Conservation (phyloP, 1,140 invertebrate genomes). For the Mamestra configurata region DNA sequence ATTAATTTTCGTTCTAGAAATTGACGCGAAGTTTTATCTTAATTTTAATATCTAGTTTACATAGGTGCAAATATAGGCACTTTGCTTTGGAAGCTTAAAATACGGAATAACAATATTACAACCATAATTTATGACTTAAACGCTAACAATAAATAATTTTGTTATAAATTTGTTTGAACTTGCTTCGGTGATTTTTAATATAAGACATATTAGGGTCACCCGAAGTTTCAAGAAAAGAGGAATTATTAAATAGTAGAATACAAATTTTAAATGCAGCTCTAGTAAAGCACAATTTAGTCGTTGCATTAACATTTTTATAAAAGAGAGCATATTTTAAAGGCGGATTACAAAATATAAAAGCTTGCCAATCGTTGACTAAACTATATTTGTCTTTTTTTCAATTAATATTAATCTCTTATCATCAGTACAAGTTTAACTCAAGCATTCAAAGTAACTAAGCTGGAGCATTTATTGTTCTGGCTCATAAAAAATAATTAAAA, state of each 20-base stretch:
- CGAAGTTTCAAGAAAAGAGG: neutral
- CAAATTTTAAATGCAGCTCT: neutral
- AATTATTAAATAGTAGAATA: neutral
- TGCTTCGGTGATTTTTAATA: slow-evolving; percentile 12
- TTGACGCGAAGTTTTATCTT: neutral
- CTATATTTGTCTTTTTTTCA: neutral
- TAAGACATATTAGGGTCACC: neutral
- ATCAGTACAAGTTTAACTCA: neutral
- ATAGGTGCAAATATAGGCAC: slow-evolving; percentile 59
- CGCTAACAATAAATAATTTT: slow-evolving; percentile 50
- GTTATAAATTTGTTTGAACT: slow-evolving; percentile 44
- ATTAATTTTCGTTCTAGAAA: no score
- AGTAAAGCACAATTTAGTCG: neutral
- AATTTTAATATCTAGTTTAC: slow-evolving; percentile 33
- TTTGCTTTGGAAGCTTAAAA: slow-evolving; percentile 60
- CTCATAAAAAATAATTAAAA: neutral
- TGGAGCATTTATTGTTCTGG: neutral
- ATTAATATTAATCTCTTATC: neutral
- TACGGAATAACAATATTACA: slow-evolving; percentile 55
- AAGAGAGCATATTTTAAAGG: slow-evolving; percentile 12
- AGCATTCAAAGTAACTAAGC: neutral
- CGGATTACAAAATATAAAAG: neutral
- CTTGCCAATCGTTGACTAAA: neutral
- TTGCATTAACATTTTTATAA: neutral
- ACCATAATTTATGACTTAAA: slow-evolving; percentile 65